A percentile compares a stretch with the other conserved stretches of the same genome.
phyloP scores from a whole-genome alignment of 2,888 invertebrate species.

The Melanchra persicariae region DNA sequence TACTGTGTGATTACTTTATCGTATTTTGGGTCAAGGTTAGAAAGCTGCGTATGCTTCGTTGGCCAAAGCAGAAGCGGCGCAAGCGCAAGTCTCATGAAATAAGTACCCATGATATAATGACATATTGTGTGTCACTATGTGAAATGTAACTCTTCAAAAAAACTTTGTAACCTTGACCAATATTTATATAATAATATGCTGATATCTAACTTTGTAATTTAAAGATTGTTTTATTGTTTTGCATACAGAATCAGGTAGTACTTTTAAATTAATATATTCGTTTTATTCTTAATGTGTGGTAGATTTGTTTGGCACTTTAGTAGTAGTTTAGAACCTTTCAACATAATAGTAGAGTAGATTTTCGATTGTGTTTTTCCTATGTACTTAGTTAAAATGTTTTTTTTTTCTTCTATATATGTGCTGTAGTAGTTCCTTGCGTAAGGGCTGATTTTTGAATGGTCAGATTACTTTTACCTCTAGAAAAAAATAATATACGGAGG shows the following conservation, averaged over 20 bases:
- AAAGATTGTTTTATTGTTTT: constrained; percentile 43
- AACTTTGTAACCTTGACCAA: constrained; percentile 46
- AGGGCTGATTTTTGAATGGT: no score
- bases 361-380: not conserved
- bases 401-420: not conserved
- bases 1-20: constrained; percentile 34
- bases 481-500: not conserved
- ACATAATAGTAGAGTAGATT: not conserved
- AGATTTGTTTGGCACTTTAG: constrained; percentile 19
- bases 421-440: not conserved
- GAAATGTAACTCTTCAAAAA: not conserved
- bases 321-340: not conserved
- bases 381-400: constrained; percentile 13
- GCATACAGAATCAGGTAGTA: constrained; percentile 61
- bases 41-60: constrained; percentile 19
- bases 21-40: constrained; percentile 47
- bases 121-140: constrained; percentile 20
- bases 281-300: constrained; percentile 47
- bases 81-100: constrained; percentile 37
- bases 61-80: constrained; percentile 19
- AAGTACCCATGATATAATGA: constrained; percentile 35
- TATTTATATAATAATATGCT: constrained; percentile 24
- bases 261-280: constrained; percentile 20
- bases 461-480: not conserved
- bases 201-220: constrained; percentile 33